Base-by-base conservation (phyloP, 2,888 invertebrate genomes). In the Drosophila ezoana region DNA sequence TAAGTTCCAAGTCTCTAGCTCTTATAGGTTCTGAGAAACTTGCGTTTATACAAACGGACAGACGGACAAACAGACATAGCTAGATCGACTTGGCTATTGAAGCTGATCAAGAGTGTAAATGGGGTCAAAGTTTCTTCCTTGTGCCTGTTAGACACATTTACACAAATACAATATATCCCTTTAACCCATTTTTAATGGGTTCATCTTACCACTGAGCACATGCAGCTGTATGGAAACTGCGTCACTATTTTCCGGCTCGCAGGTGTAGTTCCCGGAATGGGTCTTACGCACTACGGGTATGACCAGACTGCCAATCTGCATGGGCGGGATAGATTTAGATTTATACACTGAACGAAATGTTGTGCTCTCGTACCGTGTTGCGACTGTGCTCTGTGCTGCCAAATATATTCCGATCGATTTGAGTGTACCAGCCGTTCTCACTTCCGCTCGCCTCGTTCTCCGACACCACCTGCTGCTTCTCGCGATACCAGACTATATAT, bases 401-500 rank as follows among this genome's bases (percentile, higher is more conserved):
- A 62, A 91, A 90, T 33, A 91, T 90, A 73, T 90, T 90, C 5
- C 91, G 82, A 81, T 92, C 91, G 49, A 92, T 87, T 72, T 92
- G 90, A 13, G 91, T 91, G 57, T 89, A 90, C 92, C 92, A 92
- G 35, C 91, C 91, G 9, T 44, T 72, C 35, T 76, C 72, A 5
- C 28, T 11, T 1, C 53, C 62, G 13, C 47, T 57, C 44, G 87
- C 79, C 67, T 90, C 90, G 72, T 91, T 92, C 45, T 90, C 90
- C 9, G 89, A 79, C 18, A 85, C 82, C 45, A 92, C 89, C 79
- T 92, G 92, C 16, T 88, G 87, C 32, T 90, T 85, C 49, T 90
- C 92, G 28, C 97, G 97, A 93, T 97, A 97, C 98, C 98, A 98
- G 93, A 98, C 97, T 89, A 98, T 97, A 93, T 97, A 98, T 71